Evolutionary conservation across 1,140 invertebrate genomes (phyloP), one percentile per base, ranked within the genome.

Genomic region (Listronotus bonariensis): DNA sequence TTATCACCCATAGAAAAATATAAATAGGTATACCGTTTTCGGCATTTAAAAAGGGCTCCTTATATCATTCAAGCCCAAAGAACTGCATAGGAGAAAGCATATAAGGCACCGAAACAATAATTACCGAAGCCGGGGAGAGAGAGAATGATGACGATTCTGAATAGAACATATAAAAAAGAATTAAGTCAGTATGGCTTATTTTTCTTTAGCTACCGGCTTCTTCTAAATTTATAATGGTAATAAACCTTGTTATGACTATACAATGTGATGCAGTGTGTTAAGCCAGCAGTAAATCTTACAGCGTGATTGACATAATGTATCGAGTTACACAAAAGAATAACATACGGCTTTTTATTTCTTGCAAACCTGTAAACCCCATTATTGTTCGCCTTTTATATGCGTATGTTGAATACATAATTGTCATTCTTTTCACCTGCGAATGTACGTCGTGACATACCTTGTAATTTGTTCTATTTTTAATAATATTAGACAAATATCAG

Each of bases 241-340:
- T 62, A 54, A 62, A 15, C 20, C 31, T 34, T 62, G 49, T 62
- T 62, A 62, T 62, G 59, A 62, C 59, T 62, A 54, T 62, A 62
- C 49, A 53, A 62, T 45, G 51, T 61, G 54, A 57, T 32, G 54
- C 42, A 57, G 56, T 58, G 42, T 53, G 41, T 62, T 43, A 62
- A 18, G 20, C 20, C 26, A 32, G 51, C 51, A 42, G 59, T 62
- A 62, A 62, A 62, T 62, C 59, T 43, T 54, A 11, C 12, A 9
- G 6, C 41, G 49, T 18, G 51, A 62, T 62, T 62, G 59, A 62
- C 59, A 62, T 45, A 62, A 62, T 62, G 51, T 49, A 54, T 62
- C 49, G 17, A 54, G 40, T 62, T 53, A 62, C 59, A 53, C 40
- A 54, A 62, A 41, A 52, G 58, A 46, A 41, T 58, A 58, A 49